Percentiles rank a stretch among this genome's conserved stretches.
These are phyloP conservation scores for Corydoras maculifer DNA, from an alignment of 2,113 vertebrate genomes.

Conservation along the genomic window DNA sequence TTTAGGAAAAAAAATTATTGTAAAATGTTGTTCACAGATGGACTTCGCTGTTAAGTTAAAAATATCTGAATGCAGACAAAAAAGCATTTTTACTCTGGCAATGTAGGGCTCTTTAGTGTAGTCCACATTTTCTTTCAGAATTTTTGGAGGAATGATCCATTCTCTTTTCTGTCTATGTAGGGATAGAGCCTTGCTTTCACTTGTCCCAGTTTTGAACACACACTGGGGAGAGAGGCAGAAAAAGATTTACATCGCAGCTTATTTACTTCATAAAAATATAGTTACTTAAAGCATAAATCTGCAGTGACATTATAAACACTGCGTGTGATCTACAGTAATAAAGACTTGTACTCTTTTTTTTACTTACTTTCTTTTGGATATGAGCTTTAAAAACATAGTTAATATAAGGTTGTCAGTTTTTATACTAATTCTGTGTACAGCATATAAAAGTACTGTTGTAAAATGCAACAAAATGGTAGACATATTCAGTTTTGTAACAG, in stretches of 20 bases:
- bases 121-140: constrained; percentile 34
- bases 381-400: too few species aligned
- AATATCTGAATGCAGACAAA: neutral
- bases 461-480: neutral
- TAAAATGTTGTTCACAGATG: too few species aligned
- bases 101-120: constrained; percentile 26
- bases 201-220: constrained; percentile 16
- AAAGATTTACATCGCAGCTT: neutral
- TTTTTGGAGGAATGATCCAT: constrained; percentile 38
- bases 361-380: too few species aligned
- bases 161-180: constrained; percentile 36
- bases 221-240: neutral
- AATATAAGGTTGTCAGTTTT: too few species aligned
- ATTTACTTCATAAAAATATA: neutral
- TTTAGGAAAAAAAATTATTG: too few species aligned
- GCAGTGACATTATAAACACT: neutral
- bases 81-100: constrained; percentile 30
- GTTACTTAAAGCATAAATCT: constrained; percentile 1
- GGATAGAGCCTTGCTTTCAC: neutral
- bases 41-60: too few species aligned
- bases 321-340: too few species aligned
- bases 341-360: too few species aligned
- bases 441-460: neutral
- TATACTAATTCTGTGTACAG: neutral
- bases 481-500: neutral